These are phyloP conservation scores for Leptocoma aspasia DNA, from an alignment of 2,113 vertebrate genomes.

Conservation along the genomic window DNA sequence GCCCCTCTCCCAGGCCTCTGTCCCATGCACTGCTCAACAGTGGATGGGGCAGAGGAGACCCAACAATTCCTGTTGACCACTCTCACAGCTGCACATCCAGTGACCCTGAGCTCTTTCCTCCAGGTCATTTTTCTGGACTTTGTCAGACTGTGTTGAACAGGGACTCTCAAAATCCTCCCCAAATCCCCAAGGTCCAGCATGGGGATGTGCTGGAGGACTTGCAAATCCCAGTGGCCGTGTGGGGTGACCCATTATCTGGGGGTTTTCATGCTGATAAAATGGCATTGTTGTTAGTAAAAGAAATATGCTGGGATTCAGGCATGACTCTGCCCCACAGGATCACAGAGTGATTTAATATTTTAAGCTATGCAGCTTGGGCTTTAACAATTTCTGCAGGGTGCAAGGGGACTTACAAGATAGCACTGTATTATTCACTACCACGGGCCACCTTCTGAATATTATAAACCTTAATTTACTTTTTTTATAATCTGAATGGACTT, in stretches of 20 bases:
- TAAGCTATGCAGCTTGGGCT: constrained; percentile 30
- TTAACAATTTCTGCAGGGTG: constrained; percentile 55
- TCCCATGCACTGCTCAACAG: neutral
- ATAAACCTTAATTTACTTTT: constrained; percentile 65
- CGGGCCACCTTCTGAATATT: constrained; percentile 58
- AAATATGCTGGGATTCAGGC: constrained; percentile 13
- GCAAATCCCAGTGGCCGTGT: neutral
- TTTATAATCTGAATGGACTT: constrained; percentile 64
- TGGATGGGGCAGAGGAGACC: neutral
- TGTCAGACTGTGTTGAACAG: neutral
- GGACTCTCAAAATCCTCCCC: neutral
- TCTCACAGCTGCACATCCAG: neutral
- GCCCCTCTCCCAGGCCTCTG: neutral
- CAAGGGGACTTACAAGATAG: constrained; percentile 48
- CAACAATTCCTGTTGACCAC: neutral
- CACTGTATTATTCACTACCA: constrained; percentile 49
- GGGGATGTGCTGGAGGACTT: neutral
- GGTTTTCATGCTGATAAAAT: neutral
- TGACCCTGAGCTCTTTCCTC: neutral
- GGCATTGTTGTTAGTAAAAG: neutral
- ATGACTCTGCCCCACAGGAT: constrained; percentile 22
- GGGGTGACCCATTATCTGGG: neutral
- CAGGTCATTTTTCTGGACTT: neutral
- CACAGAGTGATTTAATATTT: constrained; percentile 46
- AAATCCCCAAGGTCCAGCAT: neutral